Evolutionary conservation across 2,888 invertebrate genomes (phyloP).

Genomic region (Nyleta sp.): DNA sequence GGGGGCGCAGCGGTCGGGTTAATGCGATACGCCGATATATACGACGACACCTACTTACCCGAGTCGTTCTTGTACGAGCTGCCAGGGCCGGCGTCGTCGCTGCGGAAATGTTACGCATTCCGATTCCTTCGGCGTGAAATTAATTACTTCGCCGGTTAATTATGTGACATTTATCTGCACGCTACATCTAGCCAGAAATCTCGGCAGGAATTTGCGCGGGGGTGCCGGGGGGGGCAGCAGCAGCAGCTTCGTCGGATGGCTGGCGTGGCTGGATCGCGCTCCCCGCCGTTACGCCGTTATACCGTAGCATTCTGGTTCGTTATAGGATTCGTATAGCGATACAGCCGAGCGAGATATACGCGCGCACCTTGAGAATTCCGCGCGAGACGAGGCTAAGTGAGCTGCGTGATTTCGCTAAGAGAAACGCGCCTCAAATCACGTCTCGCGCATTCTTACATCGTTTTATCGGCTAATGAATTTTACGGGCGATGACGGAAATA

Average conservation of each 20-base stretch:
- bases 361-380: conserved; percentile 56
- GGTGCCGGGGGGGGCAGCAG: background rate
- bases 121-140: conserved; percentile 76
- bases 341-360: conserved; percentile 37
- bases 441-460: conserved; percentile 49
- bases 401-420: conserved; percentile 61
- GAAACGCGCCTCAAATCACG: conserved; percentile 57
- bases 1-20: conserved; percentile 5
- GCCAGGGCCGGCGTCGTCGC: conserved; percentile 55
- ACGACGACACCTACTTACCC: conserved; percentile 68
- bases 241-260: conserved; percentile 11
- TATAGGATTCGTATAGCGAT: conserved; percentile 54
- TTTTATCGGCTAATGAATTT: conserved; percentile 59
- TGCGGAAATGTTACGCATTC: conserved; percentile 74
- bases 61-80: conserved; percentile 55
- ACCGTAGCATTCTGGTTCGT: conserved; percentile 59
- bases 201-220: conserved; percentile 72
- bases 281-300: conserved; percentile 48
- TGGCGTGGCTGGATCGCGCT: conserved; percentile 31
- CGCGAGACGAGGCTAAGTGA: conserved; percentile 59
- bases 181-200: conserved; percentile 76
- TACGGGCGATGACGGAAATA: conserved; percentile 40
- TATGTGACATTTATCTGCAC: conserved; percentile 78
- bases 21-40: conserved; percentile 60
- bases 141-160: conserved; percentile 78